phyloP scores from a whole-genome alignment of 1,140 invertebrate genomes.

The Aculops lycopersici region DNA sequence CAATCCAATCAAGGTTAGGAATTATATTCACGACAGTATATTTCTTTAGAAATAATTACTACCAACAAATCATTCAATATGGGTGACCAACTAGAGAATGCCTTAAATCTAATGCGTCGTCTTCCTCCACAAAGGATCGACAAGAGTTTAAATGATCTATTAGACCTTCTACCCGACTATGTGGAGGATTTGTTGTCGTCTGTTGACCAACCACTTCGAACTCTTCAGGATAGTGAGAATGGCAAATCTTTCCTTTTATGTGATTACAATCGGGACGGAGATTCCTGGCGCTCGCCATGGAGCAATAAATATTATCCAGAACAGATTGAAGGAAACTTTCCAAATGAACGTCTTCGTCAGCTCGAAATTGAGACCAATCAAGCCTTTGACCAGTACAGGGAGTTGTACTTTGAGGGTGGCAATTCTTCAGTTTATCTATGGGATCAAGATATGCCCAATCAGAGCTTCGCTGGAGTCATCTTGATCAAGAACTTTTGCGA shows the following conservation, averaged over 20 bases:
- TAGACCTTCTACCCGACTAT: slow-evolving; percentile 51
- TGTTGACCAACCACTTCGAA: slow-evolving; percentile 92
- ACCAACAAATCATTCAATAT: slow-evolving; percentile 4
- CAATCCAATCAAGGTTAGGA: background rate
- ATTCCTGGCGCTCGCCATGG: slow-evolving; percentile 87
- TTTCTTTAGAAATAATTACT: background rate
- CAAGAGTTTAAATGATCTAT: slow-evolving; percentile 84
- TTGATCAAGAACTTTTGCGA: slow-evolving; percentile 85
- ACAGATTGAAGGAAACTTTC: slow-evolving; percentile 88
- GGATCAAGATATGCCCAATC: slow-evolving; percentile 49
- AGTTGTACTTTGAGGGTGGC: slow-evolving; percentile 96
- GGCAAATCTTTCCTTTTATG: slow-evolving; percentile 91
- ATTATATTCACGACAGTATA: background rate
- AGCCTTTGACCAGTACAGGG: slow-evolving; percentile 91
- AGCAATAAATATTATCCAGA: slow-evolving; percentile 93
- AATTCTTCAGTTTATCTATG: slow-evolving; percentile 96
- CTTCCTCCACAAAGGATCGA: slow-evolving; percentile 95
- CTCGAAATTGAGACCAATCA: slow-evolving; percentile 89
- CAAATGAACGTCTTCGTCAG: slow-evolving; percentile 71
- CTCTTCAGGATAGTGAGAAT: slow-evolving; percentile 64
- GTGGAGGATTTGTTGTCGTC: slow-evolving; percentile 87
- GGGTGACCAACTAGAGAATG: slow-evolving; percentile 97
- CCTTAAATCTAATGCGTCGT: slow-evolving; percentile 86
- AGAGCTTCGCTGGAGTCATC: slow-evolving; percentile 94
- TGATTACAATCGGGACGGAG: slow-evolving; percentile 95